Evolutionary conservation across 2,113 vertebrate species (phyloP).

Genomic region (Mesembrinibis cayennensis): DNA sequence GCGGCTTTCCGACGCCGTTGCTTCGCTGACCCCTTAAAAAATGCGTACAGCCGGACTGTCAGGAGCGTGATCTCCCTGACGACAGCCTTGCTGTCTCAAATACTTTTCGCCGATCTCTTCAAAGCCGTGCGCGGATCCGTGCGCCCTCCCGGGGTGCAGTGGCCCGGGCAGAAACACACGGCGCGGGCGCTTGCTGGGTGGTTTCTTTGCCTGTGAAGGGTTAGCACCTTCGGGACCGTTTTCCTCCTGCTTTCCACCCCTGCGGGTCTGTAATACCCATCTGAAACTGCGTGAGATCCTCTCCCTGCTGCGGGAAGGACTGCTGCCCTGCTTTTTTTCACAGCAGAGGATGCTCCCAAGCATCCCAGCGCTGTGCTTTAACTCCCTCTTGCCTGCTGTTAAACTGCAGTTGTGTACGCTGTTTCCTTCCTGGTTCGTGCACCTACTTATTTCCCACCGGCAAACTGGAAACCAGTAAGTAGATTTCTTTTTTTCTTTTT

Average conservation of each 20-base stretch:
- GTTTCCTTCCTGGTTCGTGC: not conserved
- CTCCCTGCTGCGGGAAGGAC: not conserved
- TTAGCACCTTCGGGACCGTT: accelerated
- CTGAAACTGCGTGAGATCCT: not conserved
- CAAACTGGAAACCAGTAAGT: not conserved
- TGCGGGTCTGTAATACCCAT: not conserved
- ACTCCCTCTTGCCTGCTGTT: not conserved
- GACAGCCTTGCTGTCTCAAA: not conserved
- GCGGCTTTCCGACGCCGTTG: accelerated
- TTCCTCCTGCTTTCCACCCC: not conserved
- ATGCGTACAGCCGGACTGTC: accelerated
- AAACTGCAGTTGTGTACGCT: accelerated
- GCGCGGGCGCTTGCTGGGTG: not conserved
- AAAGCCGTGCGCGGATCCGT: accelerated
- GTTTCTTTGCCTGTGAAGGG: not conserved
- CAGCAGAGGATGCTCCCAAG: not conserved
- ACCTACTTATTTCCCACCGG: not conserved
- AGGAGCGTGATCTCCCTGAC: not conserved
- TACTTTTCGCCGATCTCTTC: accelerated
- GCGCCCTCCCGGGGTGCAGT: accelerated
- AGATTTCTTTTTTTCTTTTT: not conserved
- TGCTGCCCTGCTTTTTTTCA: not conserved
- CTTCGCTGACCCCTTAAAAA: not conserved
- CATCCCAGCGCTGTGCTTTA: not conserved
- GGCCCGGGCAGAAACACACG: accelerated